A percentile compares a stretch with the other conserved stretches of the same genome.
Evolutionary conservation across 2,113 vertebrate species (phyloP).

Genomic region (Corythaeola cristata): DNA sequence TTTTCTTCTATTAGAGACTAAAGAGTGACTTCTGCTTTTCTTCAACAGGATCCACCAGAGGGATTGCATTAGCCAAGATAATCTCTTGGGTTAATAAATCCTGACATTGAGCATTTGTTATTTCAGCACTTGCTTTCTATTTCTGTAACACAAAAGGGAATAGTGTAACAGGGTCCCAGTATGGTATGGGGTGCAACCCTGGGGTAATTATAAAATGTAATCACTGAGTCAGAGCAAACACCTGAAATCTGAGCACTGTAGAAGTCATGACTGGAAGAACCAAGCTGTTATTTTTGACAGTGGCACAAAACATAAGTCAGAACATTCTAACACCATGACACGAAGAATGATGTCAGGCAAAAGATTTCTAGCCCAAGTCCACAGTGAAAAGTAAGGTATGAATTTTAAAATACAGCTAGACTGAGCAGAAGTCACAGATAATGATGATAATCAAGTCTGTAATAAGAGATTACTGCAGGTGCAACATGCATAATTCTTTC

Average conservation of each 20-base stretch:
- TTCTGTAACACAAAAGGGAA: background rate
- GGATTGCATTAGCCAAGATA: background rate
- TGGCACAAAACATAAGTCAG: background rate
- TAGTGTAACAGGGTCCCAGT: background rate
- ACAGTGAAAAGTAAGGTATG: background rate
- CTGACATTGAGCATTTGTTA: slow-evolving; percentile 4
- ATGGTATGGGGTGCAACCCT: background rate
- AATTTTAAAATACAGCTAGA: background rate
- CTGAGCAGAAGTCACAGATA: background rate
- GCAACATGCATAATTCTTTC: background rate
- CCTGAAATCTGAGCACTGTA: background rate
- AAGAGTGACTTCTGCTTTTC: slow-evolving; percentile 1
- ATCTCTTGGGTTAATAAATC: background rate
- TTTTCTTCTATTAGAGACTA: background rate
- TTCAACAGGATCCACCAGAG: background rate
- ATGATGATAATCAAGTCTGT: no score
- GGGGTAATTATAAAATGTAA: background rate
- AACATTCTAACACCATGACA: background rate
- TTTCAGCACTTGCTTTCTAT: background rate
- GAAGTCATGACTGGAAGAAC: background rate
- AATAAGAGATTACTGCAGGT: background rate
- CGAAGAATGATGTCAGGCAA: background rate
- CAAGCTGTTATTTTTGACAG: slow-evolving; percentile 2
- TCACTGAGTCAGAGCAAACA: background rate
- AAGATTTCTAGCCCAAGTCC: background rate